These are phyloP conservation scores for Patagioenas fasciata DNA, from an alignment of 2,113 vertebrate species.

Conservation along the genomic window DNA sequence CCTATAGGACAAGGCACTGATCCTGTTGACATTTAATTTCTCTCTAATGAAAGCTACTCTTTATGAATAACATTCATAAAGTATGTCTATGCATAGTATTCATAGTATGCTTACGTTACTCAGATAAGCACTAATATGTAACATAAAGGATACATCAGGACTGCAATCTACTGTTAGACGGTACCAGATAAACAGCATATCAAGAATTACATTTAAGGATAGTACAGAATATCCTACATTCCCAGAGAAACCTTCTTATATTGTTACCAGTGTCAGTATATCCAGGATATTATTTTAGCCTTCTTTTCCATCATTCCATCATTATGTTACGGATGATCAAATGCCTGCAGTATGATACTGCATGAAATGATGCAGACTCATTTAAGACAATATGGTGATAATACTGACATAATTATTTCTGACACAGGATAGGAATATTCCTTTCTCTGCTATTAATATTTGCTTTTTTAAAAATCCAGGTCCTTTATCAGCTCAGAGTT, in stretches of 20 bases:
- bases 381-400: conserved; percentile 28
- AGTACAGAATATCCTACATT: background rate
- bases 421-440: conserved; percentile 12
- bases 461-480: conserved; percentile 44
- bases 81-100: no score
- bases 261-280: conserved; percentile 23
- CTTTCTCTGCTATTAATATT: conserved; percentile 31
- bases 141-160: background rate
- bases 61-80: background rate
- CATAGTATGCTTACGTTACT: background rate
- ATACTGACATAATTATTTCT: conserved; percentile 54
- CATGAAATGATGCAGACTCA: conserved; percentile 3
- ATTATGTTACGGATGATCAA: background rate
- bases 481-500: conserved; percentile 50
- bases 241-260: background rate
- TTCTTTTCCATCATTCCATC: conserved; percentile 21
- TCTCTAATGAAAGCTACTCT: background rate
- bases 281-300: conserved; percentile 47
- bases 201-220: background rate
- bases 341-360: conserved; percentile 1
- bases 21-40: background rate
- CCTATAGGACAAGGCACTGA: background rate
- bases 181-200: background rate
- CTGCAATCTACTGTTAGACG: background rate
- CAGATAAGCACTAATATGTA: background rate